Evolutionary conservation across 2,113 vertebrate species (phyloP).

Genomic region (Notiomystis cincta): DNA sequence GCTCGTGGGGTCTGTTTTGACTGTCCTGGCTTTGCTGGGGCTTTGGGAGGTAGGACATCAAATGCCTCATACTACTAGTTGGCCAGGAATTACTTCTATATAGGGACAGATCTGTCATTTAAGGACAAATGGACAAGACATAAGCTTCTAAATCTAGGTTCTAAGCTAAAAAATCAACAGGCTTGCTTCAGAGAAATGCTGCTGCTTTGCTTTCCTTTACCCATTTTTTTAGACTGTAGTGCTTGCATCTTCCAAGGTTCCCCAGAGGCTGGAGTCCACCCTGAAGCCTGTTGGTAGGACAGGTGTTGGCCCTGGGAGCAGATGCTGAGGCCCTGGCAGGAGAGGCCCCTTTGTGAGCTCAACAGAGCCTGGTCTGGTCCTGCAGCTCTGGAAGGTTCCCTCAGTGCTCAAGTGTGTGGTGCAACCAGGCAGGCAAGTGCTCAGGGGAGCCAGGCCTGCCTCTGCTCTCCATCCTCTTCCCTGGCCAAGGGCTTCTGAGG

Average conservation of each 20-base stretch:
- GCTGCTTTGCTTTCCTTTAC: neutral
- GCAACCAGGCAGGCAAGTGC: neutral
- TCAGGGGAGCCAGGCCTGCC: neutral
- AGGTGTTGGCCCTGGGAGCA: neutral
- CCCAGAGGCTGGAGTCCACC: neutral
- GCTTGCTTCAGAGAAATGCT: neutral
- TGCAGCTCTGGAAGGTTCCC: neutral
- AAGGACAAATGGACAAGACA: neutral
- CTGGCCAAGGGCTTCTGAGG: neutral
- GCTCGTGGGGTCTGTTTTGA: fast-evolving
- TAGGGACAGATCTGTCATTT: neutral
- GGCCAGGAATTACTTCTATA: neutral
- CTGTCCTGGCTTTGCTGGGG: neutral
- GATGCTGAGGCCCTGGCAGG: neutral
- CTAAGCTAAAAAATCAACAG: neutral
- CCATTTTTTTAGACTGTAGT: neutral
- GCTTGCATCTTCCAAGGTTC: neutral
- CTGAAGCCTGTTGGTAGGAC: neutral
- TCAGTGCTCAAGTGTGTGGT: neutral
- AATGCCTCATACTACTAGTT: neutral
- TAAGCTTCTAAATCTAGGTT: neutral
- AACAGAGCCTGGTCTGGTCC: neutral
- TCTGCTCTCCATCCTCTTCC: neutral
- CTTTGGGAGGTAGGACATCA: neutral
- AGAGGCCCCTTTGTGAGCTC: neutral